phyloP scores from a whole-genome alignment of 2,888 invertebrate species.

The Sepioteuthis lessoniana region DNA sequence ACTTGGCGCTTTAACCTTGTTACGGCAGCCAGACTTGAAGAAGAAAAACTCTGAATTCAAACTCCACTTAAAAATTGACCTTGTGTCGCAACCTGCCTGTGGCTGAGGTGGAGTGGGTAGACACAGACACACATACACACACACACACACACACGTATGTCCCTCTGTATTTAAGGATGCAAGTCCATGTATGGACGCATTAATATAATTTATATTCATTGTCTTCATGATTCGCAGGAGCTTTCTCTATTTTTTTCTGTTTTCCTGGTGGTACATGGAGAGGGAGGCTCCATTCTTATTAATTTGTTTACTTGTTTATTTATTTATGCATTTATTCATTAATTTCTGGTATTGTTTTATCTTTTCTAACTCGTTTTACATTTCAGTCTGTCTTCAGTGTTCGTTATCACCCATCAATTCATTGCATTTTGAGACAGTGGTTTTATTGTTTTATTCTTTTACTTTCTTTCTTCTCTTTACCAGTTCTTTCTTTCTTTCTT shows the following conservation, averaged over 20 bases:
- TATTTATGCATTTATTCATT: constrained; percentile 8
- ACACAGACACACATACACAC: background rate
- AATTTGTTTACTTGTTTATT: background rate
- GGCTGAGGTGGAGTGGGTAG: background rate
- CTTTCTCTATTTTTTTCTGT: background rate
- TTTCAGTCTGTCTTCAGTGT: background rate
- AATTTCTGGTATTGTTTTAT: background rate
- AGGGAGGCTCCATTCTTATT: background rate
- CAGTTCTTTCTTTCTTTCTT: no score
- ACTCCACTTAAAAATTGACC: no score
- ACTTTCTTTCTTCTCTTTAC: no score
- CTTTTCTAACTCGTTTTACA: background rate
- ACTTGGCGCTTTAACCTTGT: no score
- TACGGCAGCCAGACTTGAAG: no score
- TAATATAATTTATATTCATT: background rate
- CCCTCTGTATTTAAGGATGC: background rate
- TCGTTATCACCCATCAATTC: no score
- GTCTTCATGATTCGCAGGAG: background rate
- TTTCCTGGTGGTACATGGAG: no score
- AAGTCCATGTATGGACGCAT: background rate
- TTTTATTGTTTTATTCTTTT: no score
- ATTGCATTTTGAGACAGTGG: no score
- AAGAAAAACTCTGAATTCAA: no score
- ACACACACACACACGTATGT: no score
- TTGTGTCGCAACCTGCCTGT: no score